These are phyloP conservation scores for Heliconius aoede DNA, from an alignment of 2,888 invertebrate species.

Conservation along the genomic window DNA sequence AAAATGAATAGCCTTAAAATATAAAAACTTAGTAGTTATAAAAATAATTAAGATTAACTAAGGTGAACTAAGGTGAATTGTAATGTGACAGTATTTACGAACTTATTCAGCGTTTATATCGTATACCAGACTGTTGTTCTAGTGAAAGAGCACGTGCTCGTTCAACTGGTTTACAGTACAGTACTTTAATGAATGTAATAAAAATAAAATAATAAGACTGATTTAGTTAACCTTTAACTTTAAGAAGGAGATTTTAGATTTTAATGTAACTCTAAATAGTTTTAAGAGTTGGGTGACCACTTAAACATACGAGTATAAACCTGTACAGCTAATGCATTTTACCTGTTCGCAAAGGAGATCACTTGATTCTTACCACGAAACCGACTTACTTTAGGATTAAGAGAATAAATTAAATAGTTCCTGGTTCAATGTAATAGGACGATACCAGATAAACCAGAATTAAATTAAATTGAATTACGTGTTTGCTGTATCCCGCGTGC, in stretches of 20 bases:
- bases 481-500: not conserved
- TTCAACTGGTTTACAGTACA: not conserved
- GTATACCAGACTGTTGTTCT: slow-evolving; percentile 24
- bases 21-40: not conserved
- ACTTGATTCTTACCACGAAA: slow-evolving; percentile 27
- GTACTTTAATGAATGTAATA: not conserved
- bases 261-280: not conserved
- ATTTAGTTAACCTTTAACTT: too few species aligned
- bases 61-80: not conserved
- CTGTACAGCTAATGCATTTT: slow-evolving; percentile 36
- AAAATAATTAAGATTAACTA: not conserved
- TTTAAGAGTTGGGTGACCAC: slow-evolving; percentile 5
- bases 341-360: slow-evolving; percentile 37
- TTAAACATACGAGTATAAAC: slow-evolving; percentile 10
- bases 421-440: slow-evolving; percentile 23
- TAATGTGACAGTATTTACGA: slow-evolving; percentile 12
- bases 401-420: slow-evolving; percentile 25
- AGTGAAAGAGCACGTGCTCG: slow-evolving; percentile 13
- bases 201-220: too few species aligned
- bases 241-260: too few species aligned
- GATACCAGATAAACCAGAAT: not conserved
- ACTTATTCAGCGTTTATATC: not conserved
- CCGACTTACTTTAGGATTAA: slow-evolving; percentile 28
- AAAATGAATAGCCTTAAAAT: not conserved
- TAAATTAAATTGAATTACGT: not conserved